Percentiles rank a stretch among this genome's conserved stretches.
Evolutionary conservation across 2,888 invertebrate genomes (phyloP).

Genomic region (Acleris emargana): DNA sequence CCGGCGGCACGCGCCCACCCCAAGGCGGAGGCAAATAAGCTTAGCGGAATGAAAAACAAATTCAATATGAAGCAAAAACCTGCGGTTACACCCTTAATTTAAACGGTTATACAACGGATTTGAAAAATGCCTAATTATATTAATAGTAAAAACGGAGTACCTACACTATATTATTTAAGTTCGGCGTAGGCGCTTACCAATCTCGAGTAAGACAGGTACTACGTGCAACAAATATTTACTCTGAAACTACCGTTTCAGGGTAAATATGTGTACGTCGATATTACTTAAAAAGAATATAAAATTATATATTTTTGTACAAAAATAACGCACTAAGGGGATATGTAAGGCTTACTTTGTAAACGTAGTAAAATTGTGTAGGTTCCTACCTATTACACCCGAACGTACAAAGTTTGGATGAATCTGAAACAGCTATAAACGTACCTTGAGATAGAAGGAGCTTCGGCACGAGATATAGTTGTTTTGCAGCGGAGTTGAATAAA

Average conservation of each 20-base stretch:
- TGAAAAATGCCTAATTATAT: not conserved
- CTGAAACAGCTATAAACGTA: slow-evolving; percentile 59
- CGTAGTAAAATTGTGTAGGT: not conserved
- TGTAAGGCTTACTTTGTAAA: not conserved
- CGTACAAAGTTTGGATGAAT: slow-evolving; percentile 53
- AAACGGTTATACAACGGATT: slow-evolving; percentile 37
- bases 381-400: slow-evolving; percentile 4
- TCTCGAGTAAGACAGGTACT: too few species aligned
- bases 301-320: not conserved
- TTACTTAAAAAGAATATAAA: not conserved
- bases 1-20: slow-evolving; percentile 39
- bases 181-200: too few species aligned
- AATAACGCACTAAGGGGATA: not conserved
- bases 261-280: too few species aligned
- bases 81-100: slow-evolving; percentile 38
- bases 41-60: slow-evolving; percentile 57
- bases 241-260: too few species aligned
- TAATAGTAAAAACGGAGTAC: too few species aligned
- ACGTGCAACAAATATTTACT: too few species aligned
- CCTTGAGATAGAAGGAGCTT: slow-evolving; percentile 49
- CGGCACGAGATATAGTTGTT: slow-evolving; percentile 52
- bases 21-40: slow-evolving; percentile 50
- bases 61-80: slow-evolving; percentile 38
- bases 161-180: too few species aligned
- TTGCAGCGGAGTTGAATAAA: slow-evolving; percentile 64